These are phyloP conservation scores for Xyrauchen texanus DNA, from an alignment of 2,113 vertebrate genomes.

Conservation along the genomic window DNA sequence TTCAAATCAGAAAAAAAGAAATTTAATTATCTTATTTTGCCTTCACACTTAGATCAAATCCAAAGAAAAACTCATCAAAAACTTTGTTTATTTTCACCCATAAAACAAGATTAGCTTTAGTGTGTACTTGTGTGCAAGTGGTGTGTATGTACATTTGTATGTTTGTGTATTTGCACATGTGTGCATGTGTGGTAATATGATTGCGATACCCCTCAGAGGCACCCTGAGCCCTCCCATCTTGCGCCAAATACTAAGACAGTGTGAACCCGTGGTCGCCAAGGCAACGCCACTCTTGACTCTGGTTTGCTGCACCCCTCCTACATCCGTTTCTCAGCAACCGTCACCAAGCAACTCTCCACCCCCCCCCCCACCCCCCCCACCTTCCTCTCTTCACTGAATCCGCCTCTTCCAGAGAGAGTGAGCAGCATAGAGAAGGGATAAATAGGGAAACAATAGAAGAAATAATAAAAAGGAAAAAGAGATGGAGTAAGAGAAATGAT, in stretches of 20 bases:
- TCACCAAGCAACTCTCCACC: conserved; percentile 72
- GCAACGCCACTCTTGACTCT: conserved; percentile 74
- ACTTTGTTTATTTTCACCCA: not conserved
- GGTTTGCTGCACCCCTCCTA: conserved; percentile 75
- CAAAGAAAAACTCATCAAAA: not conserved
- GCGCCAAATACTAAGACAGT: conserved; percentile 67
- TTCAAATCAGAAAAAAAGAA: not conserved
- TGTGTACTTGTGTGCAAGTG: not conserved
- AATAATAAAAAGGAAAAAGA: too few species aligned
- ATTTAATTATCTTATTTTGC: not conserved
- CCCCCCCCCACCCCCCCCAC: conserved; percentile 37
- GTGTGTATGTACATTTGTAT: not conserved
- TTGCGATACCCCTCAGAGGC: conserved; percentile 30
- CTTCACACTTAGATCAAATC: not conserved
- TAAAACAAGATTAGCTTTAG: not conserved
- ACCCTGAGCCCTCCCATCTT: conserved; percentile 51
- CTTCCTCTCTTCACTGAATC: not conserved
- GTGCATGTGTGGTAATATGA: conserved; percentile 25
- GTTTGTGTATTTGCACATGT: not conserved
- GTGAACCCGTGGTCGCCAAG: conserved; percentile 72
- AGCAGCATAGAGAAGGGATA: conserved; percentile 28
- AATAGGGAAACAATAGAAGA: conserved; percentile 6
- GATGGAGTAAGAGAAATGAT: not conserved
- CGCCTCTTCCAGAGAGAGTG: conserved; percentile 34
- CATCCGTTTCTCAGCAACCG: conserved; percentile 75